Evolutionary conservation across 2,888 invertebrate species (phyloP), one percentile per base, ranked within the genome.

Genomic region (Lamproptera curius): DNA sequence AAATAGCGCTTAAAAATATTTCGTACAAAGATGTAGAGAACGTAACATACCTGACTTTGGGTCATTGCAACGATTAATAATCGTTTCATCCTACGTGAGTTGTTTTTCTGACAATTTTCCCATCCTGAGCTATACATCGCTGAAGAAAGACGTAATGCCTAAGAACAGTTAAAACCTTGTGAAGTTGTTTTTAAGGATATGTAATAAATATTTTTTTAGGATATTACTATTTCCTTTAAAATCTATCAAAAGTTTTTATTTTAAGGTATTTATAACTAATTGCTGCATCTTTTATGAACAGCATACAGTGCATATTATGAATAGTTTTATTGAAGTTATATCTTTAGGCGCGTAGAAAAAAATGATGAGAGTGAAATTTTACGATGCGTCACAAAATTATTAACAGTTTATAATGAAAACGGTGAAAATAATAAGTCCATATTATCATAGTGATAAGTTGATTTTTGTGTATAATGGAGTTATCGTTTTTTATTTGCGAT

Each of bases 111-210:
- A 34, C 65, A 67, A 48, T 59, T 52, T 5, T 67, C 55, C 67
- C 67, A 68, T 1, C 65, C 66, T 0, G 62, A 65, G 1, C 36
- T 43, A 37, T 64, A 70, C 53, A 70, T 65, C 1, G 65, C 65
- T 0, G 52, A 53, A 0, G 62, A 49, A 14, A 70, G 46, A 1
- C 50, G 42, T 0, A 61, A 52, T 0, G 67, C 66, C 69, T 69
- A 43, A 3, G 2, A 9, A 2, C 11, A 16, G 16, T 14, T 1
- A 16, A 16, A 13, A 36, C 6, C 1, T 36, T 11, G 6, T 36
- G 16, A 16, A 36, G 15, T 1, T 14, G 10, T 16, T 36, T 16
- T n/a, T 36, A 8, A 13, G 36, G 8, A 15, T 16, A 10, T 36
- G 16, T 23, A n/a, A n/a, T n/a, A n/a, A n/a, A n/a, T 23, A 23